Conservation (phyloP, 2,797 vertebrate species). For the Pipistrellus pipistrellus region DNA sequence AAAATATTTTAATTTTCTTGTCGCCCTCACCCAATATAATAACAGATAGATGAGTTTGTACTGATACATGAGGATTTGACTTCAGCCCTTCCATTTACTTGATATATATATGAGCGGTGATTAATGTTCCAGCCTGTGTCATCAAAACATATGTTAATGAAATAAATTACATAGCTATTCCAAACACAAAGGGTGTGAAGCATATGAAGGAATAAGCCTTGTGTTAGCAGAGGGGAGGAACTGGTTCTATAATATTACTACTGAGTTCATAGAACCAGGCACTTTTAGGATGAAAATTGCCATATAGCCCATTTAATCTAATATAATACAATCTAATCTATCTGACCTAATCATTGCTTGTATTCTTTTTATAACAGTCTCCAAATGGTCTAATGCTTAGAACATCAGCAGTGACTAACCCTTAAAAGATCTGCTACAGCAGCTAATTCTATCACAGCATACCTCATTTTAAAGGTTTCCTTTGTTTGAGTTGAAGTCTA, state of each 20-base stretch:
- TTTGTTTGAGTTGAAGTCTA: conserved; percentile 43
- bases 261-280: not conserved
- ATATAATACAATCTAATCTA: not conserved
- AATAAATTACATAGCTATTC: not conserved
- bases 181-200: not conserved
- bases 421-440: not conserved
- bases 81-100: not conserved
- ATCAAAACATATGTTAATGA: not conserved
- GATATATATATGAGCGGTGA: not conserved
- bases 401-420: not conserved
- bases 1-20: conserved; percentile 14
- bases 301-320: not conserved
- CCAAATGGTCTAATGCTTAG: not conserved
- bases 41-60: not conserved
- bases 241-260: not conserved
- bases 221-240: not conserved
- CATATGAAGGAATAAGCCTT: not conserved
- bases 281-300: not conserved
- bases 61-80: not conserved
- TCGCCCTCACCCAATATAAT: not conserved
- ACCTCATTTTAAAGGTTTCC: conserved; percentile 26
- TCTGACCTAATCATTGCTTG: not conserved
- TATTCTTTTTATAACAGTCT: not conserved
- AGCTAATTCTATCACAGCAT: not conserved
- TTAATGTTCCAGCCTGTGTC: not conserved